Evolutionary conservation across 2,888 invertebrate genomes (phyloP).

Genomic region (Polyommatus icarus): DNA sequence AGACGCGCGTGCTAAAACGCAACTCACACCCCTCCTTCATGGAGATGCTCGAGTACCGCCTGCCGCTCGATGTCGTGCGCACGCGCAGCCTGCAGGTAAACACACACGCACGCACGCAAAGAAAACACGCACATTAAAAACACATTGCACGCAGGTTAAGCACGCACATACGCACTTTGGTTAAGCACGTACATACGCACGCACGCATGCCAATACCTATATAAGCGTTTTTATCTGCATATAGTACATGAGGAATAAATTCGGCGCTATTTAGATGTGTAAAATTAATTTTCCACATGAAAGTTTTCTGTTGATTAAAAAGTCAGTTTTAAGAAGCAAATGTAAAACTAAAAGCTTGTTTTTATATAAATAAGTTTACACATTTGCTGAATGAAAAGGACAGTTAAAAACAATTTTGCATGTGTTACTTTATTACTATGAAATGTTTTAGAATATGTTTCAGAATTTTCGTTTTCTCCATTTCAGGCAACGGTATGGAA

Average conservation of each 20-base stretch:
- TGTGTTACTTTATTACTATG: background rate
- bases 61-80: conserved; percentile 89
- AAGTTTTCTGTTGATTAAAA: no score
- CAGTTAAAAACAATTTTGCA: background rate
- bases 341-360: no score
- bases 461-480: background rate
- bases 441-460: background rate
- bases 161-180: background rate
- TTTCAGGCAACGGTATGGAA: conserved; percentile 92
- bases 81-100: conserved; percentile 85
- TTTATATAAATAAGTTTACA: no score
- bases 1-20: conserved; percentile 95
- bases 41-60: conserved; percentile 96
- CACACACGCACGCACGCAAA: background rate
- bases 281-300: no score
- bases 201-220: background rate
- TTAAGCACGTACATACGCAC: background rate
- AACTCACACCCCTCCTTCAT: conserved; percentile 98
- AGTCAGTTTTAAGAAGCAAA: background rate
- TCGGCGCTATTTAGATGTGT: no score
- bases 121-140: background rate
- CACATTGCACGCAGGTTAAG: background rate
- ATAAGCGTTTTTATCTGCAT: no score
- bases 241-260: no score
- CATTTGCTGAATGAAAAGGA: no score